Percentiles rank a stretch among this genome's conserved stretches.
Conservation (phyloP, 2,888 invertebrate species). For the Anticlea derivata region DNA sequence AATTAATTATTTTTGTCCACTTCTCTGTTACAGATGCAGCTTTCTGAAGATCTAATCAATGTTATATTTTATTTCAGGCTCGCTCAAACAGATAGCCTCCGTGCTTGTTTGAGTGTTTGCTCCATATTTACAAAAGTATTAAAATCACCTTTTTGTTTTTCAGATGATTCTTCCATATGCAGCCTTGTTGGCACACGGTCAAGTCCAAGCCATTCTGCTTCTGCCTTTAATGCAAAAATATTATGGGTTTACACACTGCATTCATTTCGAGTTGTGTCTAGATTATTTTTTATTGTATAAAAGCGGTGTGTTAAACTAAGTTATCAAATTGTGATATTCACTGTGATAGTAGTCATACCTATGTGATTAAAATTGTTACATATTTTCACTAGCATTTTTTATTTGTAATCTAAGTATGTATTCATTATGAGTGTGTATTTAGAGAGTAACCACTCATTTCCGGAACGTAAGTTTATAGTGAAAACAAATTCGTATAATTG, state of each 20-base stretch:
- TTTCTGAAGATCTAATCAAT: slow-evolving; percentile 69
- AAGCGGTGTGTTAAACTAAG: slow-evolving; percentile 9
- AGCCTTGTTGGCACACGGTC: slow-evolving; percentile 87
- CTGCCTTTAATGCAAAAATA: slow-evolving; percentile 82
- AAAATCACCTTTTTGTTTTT: slow-evolving; percentile 82
- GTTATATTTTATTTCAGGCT: slow-evolving; percentile 62
- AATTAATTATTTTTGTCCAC: slow-evolving; percentile 72
- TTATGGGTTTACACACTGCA: slow-evolving; percentile 59
- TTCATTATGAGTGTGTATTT: neutral
- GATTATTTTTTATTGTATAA: slow-evolving; percentile 40
- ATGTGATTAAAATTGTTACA: slow-evolving; percentile 15
- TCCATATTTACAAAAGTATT: slow-evolving; percentile 53
- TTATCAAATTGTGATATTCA: slow-evolving; percentile 50
- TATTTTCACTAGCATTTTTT: neutral
- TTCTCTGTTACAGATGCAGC: slow-evolving; percentile 79
- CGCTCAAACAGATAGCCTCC: slow-evolving; percentile 59
- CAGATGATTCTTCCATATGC: slow-evolving; percentile 81
- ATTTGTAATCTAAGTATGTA: neutral
- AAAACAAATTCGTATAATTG: too few species aligned
- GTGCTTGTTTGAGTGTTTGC: slow-evolving; percentile 73
- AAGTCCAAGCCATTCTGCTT: slow-evolving; percentile 85
- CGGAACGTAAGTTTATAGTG: too few species aligned
- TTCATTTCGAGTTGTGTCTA: slow-evolving; percentile 50
- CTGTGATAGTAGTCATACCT: slow-evolving; percentile 38
- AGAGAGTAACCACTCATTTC: too few species aligned